Evolutionary conservation across 2,113 vertebrate species (phyloP).

Genomic region (zebrafish (Danio rerio)): DNA sequence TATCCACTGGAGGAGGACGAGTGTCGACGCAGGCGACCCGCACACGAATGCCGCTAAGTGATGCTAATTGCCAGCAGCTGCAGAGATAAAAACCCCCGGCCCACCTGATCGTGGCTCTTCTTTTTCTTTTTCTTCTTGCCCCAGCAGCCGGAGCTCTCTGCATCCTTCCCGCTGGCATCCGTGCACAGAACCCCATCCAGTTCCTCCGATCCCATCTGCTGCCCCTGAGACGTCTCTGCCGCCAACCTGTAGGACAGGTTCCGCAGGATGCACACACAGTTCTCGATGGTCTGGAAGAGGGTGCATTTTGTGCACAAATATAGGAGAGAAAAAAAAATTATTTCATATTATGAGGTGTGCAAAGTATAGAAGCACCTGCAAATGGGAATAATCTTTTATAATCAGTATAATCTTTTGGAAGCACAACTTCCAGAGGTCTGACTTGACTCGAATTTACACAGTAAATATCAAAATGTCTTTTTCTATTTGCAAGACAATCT

Average conservation of each 20-base stretch:
- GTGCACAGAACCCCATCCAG: slow-evolving; percentile 93
- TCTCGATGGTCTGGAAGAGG: slow-evolving; percentile 89
- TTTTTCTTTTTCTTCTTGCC: slow-evolving; percentile 99
- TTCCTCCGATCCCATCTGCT: slow-evolving; percentile 96
- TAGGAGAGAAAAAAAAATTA: neutral
- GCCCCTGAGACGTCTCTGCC: slow-evolving; percentile 97
- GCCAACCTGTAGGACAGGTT: slow-evolving; percentile 98
- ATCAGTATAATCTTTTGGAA: neutral
- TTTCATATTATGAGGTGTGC: neutral
- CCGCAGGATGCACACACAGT: slow-evolving; percentile 99
- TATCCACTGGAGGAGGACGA: slow-evolving; percentile 48
- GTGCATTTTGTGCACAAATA: neutral
- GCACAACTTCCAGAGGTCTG: neutral
- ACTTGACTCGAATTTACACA: slow-evolving; percentile 8
- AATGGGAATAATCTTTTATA: neutral
- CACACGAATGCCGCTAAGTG: slow-evolving; percentile 46
- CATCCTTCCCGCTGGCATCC: slow-evolving; percentile 90
- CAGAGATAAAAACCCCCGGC: slow-evolving; percentile 52
- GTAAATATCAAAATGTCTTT: slow-evolving; percentile 23
- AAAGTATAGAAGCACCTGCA: neutral
- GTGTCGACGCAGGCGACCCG: slow-evolving; percentile 50
- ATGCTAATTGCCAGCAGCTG: slow-evolving; percentile 78
- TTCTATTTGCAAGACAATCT: slow-evolving; percentile 33
- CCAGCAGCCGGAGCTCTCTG: slow-evolving; percentile 97
- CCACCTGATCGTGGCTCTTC: slow-evolving; percentile 98